phyloP scores from a whole-genome alignment of 2,113 vertebrate genomes.

The Oxygymnocypris stewartii region DNA sequence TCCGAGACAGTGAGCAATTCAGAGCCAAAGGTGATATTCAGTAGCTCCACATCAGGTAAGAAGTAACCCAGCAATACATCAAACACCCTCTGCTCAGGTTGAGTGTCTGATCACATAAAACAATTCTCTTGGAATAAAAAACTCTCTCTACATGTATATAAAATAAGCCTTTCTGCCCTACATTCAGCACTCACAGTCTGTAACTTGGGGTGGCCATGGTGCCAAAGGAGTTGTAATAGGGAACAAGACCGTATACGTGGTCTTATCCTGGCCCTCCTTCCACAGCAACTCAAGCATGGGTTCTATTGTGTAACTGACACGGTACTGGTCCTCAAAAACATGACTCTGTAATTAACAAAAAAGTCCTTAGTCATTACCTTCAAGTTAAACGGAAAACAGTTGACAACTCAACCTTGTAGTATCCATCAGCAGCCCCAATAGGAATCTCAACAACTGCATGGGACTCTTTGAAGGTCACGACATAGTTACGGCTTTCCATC shows the following conservation, averaged over 20 bases:
- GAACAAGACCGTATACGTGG: constrained; percentile 72
- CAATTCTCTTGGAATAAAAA: not conserved
- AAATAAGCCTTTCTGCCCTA: not conserved
- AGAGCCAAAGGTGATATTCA: constrained; percentile 69
- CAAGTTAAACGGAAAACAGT: not conserved
- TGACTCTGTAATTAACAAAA: constrained; percentile 69
- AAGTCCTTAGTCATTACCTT: not conserved
- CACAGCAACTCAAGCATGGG: constrained; percentile 76
- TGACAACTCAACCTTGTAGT: constrained; percentile 77
- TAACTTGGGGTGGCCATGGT: constrained; percentile 41
- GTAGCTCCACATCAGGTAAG: constrained; percentile 71
- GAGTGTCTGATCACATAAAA: constrained; percentile 60
- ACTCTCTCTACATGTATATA: too few relatives aligned
- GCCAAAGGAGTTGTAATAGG: constrained; percentile 73
- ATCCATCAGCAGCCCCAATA: constrained; percentile 79
- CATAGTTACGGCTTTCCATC: constrained; percentile 71
- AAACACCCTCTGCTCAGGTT: constrained; percentile 63
- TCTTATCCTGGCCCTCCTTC: constrained; percentile 61
- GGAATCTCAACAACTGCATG: constrained; percentile 74
- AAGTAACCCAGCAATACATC: constrained; percentile 73
- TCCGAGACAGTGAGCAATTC: constrained; percentile 61
- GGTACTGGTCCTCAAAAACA: constrained; percentile 67
- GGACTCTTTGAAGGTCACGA: constrained; percentile 62
- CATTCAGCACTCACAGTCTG: constrained; percentile 61
- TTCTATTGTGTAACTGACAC: constrained; percentile 69